Base-by-base conservation (phyloP, 2,113 vertebrate species). In the Condylura cristata region DNA sequence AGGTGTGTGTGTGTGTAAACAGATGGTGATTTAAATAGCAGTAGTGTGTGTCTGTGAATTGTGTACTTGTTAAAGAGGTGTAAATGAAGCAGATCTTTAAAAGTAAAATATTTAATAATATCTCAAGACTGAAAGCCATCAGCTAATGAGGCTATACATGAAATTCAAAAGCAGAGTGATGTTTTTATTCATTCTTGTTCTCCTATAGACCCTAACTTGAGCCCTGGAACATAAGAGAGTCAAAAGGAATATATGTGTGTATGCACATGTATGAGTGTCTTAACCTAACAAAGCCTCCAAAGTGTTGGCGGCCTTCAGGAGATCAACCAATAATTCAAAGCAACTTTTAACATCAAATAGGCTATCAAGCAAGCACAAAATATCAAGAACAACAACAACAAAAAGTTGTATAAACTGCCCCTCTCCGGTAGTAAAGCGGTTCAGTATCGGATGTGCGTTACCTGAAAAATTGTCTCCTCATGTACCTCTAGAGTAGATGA, bases 51-150 rank as follows among this genome's bases (percentile, higher is more conserved):
- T 89, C 8, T 32, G 10, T 71, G 20, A 63, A 60, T 78, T 78
- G 24, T 56, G 39, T 61, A n/a, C 18, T 78, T 68, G 13, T 68
- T 28, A 22, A 88, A 90, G 88, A 89, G 32, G 16, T 61, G n/a
- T 32, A 60, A 78, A 30, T 41, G 10, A 2, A 41, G 2, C 4
- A 30, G 65, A 26, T 34, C 41, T 80, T 84, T 81, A 63, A 79
- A 93, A 95, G 37, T 37, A 85, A 56, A 3, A 2, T 66, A 1
- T 46, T 85, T 71, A 60, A 5, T 76, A 46, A 9, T 16, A 86
- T 96, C n/a, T 97, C 34, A 30, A 48, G 11, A 82, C 86, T 68
- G 14, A 91, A 82, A 90, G 6, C 60, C 81, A 84, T 65, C 7
- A 58, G 2, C 22, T 88, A 41, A 28, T 48, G n/a, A 78, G 37